Evolutionary conservation across 2,113 vertebrate genomes (phyloP).

Genomic region (Urocitellus parryii): DNA sequence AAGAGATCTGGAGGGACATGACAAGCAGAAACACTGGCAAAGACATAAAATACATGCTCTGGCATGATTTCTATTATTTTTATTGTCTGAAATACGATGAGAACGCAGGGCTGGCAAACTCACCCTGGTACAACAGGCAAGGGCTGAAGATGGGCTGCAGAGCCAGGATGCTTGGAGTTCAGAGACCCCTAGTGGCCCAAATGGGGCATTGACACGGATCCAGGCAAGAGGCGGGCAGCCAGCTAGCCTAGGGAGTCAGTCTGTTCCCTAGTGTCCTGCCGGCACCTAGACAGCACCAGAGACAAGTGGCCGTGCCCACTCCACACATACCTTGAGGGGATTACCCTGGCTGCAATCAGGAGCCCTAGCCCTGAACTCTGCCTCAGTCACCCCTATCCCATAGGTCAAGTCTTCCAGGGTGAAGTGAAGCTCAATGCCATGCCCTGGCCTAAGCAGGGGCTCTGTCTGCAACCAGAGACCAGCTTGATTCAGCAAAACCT

Average conservation of each 20-base stretch:
- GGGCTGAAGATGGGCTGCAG: accelerated
- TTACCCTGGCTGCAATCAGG: background rate
- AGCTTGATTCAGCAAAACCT: background rate
- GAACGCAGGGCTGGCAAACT: slow-evolving; percentile 10
- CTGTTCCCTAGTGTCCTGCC: background rate
- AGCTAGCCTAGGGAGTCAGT: background rate
- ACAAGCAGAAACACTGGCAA: background rate
- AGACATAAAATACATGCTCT: background rate
- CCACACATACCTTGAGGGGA: too few relatives aligned
- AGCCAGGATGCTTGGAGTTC: slow-evolving; percentile 64
- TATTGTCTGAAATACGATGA: slow-evolving; percentile 54
- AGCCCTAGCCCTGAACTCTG: background rate
- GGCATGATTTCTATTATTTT: slow-evolving; percentile 23
- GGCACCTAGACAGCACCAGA: background rate
- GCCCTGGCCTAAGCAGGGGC: too few relatives aligned
- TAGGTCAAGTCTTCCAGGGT: background rate
- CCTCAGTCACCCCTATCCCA: background rate
- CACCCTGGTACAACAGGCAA: background rate
- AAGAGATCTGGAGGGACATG: background rate
- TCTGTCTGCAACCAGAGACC: background rate
- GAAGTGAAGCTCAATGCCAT: too few relatives aligned
- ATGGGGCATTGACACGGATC: background rate
- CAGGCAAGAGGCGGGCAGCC: accelerated
- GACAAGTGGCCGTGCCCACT: background rate
- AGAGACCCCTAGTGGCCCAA: slow-evolving; percentile 78